A percentile compares a stretch with the other conserved stretches of the same genome.
Conservation (phyloP, 2,888 invertebrate genomes). For the Odontocerum albicorne region DNA sequence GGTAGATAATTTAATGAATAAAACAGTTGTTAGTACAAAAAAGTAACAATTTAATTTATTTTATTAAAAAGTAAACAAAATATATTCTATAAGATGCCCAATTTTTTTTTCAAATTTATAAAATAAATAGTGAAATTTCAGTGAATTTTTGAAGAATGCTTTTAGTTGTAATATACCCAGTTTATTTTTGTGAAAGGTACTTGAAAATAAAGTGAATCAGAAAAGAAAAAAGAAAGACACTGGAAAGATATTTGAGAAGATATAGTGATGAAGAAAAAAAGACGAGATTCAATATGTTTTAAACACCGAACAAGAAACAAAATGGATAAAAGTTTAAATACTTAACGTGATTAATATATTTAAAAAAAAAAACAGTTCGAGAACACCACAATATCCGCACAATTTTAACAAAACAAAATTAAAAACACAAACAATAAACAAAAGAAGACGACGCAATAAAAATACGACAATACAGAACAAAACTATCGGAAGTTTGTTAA, state of each 20-base stretch:
- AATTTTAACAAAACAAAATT: no score
- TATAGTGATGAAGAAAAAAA: conserved; percentile 34
- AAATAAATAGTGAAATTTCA: no score
- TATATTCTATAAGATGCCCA: not conserved
- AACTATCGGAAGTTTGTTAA: no score
- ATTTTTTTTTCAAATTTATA: no score
- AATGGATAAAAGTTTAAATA: conserved; percentile 11
- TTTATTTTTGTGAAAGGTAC: no score
- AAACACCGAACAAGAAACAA: conserved; percentile 32
- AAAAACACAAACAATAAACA: no score
- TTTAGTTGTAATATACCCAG: no score
- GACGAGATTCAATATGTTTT: conserved; percentile 30
- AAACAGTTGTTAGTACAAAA: conserved; percentile 10
- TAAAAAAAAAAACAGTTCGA: conserved; percentile 2
- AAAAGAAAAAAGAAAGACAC: not conserved
- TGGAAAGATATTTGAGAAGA: conserved; percentile 7
- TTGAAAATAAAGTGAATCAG: not conserved
- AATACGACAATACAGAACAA: no score
- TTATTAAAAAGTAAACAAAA: not conserved
- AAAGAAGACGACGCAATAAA: no score
- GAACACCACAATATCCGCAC: no score
- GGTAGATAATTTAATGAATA: no score
- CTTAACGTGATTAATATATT: conserved; percentile 6
- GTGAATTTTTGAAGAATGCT: no score
- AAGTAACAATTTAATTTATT: not conserved